Evolutionary conservation across 2,113 vertebrate species (phyloP).

Genomic region (Mustelus asterias): DNA sequence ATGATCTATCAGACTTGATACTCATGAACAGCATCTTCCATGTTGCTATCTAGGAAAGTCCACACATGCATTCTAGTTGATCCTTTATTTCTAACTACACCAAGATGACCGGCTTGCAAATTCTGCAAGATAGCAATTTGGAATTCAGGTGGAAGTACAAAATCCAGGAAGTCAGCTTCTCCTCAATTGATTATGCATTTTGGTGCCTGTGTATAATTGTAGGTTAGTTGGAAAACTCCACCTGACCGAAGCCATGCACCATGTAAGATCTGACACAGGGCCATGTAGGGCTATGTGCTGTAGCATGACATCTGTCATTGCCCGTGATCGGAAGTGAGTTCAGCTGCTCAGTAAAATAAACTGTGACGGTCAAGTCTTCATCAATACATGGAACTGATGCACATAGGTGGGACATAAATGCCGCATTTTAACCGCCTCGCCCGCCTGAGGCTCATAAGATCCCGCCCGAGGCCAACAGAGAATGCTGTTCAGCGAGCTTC

Average conservation of each 20-base stretch:
- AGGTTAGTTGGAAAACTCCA: neutral
- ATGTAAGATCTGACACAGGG: neutral
- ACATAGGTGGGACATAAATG: neutral
- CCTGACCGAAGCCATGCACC: neutral
- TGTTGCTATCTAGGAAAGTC: neutral
- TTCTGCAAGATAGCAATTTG: neutral
- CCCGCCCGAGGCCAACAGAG: too few species aligned
- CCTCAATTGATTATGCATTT: neutral
- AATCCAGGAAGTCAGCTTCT: neutral
- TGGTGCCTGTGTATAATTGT: neutral
- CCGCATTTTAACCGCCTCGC: too few species aligned
- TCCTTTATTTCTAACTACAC: neutral
- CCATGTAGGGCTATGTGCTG: neutral
- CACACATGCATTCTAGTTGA: neutral
- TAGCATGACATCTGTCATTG: neutral
- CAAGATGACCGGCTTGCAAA: neutral
- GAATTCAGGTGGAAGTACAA: neutral
- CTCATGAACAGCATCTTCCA: neutral
- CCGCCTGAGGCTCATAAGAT: too few species aligned
- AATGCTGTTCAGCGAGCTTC: too few species aligned
- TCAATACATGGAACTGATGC: neutral
- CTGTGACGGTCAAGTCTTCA: neutral
- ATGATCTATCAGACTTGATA: neutral
- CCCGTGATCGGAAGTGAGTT: neutral
- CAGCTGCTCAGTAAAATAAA: neutral